Percentiles rank a stretch among this genome's conserved stretches.
Conservation (phyloP, 2,888 invertebrate genomes). For the Eupithecia centaureata region DNA sequence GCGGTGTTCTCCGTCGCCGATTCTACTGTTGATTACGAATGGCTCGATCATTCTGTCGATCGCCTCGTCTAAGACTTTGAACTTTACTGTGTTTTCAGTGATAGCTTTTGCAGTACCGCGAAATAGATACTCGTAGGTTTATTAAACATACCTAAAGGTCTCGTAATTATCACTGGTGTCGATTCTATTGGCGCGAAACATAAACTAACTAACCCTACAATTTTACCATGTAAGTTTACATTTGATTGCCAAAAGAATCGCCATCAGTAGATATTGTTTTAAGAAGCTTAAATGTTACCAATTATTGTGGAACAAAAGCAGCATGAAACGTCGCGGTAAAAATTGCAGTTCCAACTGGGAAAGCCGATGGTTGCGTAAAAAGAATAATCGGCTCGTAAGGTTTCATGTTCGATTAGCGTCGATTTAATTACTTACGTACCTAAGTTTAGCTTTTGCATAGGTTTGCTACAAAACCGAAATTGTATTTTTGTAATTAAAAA, state of each 20-base stretch:
- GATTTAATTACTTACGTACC: neutral
- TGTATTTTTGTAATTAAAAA: neutral
- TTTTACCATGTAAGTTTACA: neutral
- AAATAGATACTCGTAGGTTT: neutral
- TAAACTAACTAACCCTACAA: neutral
- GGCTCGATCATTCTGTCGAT: conserved; percentile 72
- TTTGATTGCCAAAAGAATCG: neutral
- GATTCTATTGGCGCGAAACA: neutral
- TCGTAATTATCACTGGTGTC: neutral
- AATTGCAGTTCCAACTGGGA: neutral
- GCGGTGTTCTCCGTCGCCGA: conserved; percentile 83
- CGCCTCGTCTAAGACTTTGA: conserved; percentile 68
- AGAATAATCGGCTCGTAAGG: neutral
- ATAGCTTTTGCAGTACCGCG: conserved; percentile 12
- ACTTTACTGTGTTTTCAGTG: conserved; percentile 23
- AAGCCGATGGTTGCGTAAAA: neutral
- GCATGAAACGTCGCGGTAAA: neutral
- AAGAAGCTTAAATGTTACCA: neutral
- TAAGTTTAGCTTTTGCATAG: neutral
- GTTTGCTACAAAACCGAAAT: neutral
- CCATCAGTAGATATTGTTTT: neutral
- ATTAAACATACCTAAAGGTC: neutral
- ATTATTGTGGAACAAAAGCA: neutral
- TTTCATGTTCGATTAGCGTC: neutral
- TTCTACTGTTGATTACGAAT: conserved; percentile 76